Conservation (phyloP, 1,140 invertebrate species). For the Andrena cerasifolii region DNA sequence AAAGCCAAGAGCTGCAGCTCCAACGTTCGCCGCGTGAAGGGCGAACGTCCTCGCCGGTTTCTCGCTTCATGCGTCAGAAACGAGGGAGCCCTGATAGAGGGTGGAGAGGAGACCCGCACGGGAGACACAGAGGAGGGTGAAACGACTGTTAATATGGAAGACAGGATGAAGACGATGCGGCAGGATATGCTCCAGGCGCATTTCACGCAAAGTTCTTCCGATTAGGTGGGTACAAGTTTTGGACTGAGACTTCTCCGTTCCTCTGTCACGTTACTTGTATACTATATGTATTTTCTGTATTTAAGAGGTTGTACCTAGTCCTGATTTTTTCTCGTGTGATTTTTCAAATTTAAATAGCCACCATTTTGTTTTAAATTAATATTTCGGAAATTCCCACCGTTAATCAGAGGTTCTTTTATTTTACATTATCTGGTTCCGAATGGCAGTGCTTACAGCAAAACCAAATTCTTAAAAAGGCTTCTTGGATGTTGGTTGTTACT, state of each 20-base stretch:
- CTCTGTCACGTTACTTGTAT: slow-evolving; percentile 49
- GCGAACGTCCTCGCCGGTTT: slow-evolving; percentile 21
- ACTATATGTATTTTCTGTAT: slow-evolving; percentile 63
- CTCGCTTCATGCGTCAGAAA: neutral
- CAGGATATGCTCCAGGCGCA: slow-evolving; percentile 69
- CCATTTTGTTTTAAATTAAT: no score
- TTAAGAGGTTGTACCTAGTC: no score
- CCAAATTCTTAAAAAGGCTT: no score
- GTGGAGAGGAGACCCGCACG: slow-evolving; percentile 37
- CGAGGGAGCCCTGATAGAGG: neutral
- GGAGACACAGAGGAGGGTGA: slow-evolving; percentile 38
- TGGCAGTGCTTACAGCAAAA: no score
- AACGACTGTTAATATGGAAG: slow-evolving; percentile 68
- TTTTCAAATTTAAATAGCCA: no score
- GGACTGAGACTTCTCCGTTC: slow-evolving; percentile 38
- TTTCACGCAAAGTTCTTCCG: slow-evolving; percentile 62
- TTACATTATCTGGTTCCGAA: no score
- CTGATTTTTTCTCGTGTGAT: no score
- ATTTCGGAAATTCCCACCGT: no score
- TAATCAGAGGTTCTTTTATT: no score
- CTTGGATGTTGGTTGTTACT: no score
- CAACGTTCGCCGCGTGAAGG: no score
- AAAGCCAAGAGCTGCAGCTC: slow-evolving; percentile 9
- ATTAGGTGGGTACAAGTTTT: slow-evolving; percentile 66
- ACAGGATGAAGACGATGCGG: slow-evolving; percentile 65